Conservation (phyloP, 2,797 vertebrate species). For the Falco peregrinus region DNA sequence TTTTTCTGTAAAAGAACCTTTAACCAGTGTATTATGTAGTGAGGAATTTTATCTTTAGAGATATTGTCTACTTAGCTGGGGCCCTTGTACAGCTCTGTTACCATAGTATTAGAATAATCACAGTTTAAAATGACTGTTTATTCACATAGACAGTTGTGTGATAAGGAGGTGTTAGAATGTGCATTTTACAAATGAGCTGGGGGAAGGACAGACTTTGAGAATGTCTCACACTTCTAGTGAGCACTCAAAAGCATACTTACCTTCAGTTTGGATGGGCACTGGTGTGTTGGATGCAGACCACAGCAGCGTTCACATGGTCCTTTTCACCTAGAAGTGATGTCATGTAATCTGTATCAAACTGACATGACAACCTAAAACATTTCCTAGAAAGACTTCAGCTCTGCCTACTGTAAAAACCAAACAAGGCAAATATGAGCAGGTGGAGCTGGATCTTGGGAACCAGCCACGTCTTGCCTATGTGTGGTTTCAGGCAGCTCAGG, state of each 20-base stretch:
- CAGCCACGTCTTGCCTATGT: background rate
- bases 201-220: background rate
- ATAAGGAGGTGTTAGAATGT: background rate
- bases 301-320: background rate
- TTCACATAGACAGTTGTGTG: background rate
- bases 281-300: background rate
- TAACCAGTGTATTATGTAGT: background rate
- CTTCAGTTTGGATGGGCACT: background rate
- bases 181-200: background rate
- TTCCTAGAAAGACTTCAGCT: background rate
- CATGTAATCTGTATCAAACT: background rate
- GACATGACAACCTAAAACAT: background rate
- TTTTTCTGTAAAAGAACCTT: background rate
- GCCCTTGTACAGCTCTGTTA: background rate
- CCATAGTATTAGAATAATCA: background rate
- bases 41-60: background rate
- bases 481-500: background rate
- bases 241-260: background rate
- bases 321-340: background rate
- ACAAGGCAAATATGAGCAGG: background rate
- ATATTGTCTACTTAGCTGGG: background rate
- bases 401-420: background rate
- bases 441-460: background rate
- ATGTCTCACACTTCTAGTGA: background rate
- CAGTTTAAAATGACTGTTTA: background rate